Evolutionary conservation across 2,888 invertebrate species (phyloP).

Genomic region (Nipponacmea schrenckii): DNA sequence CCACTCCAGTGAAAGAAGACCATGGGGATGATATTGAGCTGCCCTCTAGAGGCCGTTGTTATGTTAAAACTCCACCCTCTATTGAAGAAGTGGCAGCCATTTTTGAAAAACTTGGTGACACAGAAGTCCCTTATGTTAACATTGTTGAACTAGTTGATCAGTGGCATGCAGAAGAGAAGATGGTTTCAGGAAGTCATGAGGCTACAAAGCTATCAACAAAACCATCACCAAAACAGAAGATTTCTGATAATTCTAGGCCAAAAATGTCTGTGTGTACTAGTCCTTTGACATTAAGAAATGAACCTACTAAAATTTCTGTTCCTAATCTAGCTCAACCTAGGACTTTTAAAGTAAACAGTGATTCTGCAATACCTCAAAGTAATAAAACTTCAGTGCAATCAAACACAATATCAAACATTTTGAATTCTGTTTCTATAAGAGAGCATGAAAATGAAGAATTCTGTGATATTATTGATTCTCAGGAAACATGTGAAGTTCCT

Average conservation of each 20-base stretch:
- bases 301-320: neutral
- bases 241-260: neutral
- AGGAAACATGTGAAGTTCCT: too few relatives aligned
- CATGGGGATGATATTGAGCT: neutral
- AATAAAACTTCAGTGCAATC: neutral
- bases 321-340: neutral
- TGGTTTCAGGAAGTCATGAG: neutral
- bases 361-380: neutral
- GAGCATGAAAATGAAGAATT: neutral
- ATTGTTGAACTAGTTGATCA: constrained; percentile 39
- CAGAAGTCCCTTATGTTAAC: constrained; percentile 36
- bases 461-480: too few relatives aligned
- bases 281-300: neutral
- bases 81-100: constrained; percentile 36
- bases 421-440: neutral
- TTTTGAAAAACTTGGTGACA: constrained; percentile 30
- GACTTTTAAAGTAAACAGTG: neutral
- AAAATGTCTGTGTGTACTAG: neutral
- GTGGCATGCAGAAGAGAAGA: constrained; percentile 48
- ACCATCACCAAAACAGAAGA: constrained; percentile 1
- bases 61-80: constrained; percentile 41
- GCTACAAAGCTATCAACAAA: neutral
- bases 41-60: neutral
- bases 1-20: neutral
- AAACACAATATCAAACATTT: neutral